Base-by-base conservation (phyloP, 2,797 vertebrate genomes). In the Sebastolobus altivelis region DNA sequence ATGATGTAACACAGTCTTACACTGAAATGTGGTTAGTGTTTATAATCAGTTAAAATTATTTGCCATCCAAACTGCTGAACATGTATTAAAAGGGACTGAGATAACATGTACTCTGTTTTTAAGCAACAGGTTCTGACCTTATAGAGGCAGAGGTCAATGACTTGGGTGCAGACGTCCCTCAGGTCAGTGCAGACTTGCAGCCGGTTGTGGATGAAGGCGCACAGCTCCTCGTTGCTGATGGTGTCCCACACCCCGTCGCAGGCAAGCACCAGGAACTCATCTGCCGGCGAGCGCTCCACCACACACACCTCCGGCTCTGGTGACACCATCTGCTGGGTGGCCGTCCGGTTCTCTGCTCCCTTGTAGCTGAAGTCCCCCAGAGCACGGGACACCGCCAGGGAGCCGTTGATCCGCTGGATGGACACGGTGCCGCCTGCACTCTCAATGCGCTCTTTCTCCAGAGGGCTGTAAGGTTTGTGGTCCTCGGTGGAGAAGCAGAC, bases 341-440 rank as follows among this genome's bases (percentile, higher is more conserved):
- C 90, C 0, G 89, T 80, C 33, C 96, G 88, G 94, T 96, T 96
- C 69, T 96, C 95, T 0, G 91, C 96, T 5, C 94, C 95, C 93
- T 97, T 97, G 93, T 96, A 97, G 89, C 94, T 93, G 81, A 97
- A 97, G 88, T 97, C 96, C 1, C 97, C 96, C 78, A 97, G 91
- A 0, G 96, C 96, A 0, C 96, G 94, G 8, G 96, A 98, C 54
- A 97, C 96, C 0, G 96, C 97, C 92, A 97, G 82, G 4, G 97
- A 97, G 65, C 97, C 96, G 5, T 97, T 96, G 87, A 97, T 94
- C 3, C 96, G 91, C 63, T 97, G 95, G 84, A 96, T 73, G 74
- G 90, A 92, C 68, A 97, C 95, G 0, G 95, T 93, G 77, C 97
- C 97, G 0, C 96, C 96, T 0, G 96, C 96, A 0, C 92, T 94